Evolutionary conservation across 30 jellyfish, hydroid and myxozoan genomes (phyloP).

Genomic region (Nemopilema nomurai): DNA sequence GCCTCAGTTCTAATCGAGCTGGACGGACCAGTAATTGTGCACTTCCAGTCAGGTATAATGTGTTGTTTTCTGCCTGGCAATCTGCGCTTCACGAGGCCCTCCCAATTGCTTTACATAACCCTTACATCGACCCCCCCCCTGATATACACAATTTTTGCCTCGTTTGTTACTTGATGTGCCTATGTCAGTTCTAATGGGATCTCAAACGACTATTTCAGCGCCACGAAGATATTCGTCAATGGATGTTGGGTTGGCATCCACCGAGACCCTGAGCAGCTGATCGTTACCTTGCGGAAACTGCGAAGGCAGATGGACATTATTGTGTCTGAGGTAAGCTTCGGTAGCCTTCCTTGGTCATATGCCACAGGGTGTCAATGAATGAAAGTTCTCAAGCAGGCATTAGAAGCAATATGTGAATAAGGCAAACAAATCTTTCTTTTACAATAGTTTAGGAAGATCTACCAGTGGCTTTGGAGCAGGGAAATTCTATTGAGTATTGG

Average conservation of each 20-base stretch:
- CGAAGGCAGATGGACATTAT: slow-evolving; percentile 99
- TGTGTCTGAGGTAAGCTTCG: slow-evolving; percentile 91
- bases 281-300: slow-evolving; percentile 87
- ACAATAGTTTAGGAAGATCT: no score
- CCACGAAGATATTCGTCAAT: slow-evolving; percentile 98
- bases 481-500: no score
- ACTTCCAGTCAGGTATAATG: no score
- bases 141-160: background rate
- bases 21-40: no score
- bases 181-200: background rate
- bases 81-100: no score
- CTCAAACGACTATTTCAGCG: slow-evolving; percentile 41
- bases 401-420: no score
- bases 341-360: background rate
- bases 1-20: no score
- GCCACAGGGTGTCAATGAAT: background rate
- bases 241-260: slow-evolving; percentile 99
- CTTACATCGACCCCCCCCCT: no score
- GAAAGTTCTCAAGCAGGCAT: background rate
- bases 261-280: slow-evolving; percentile 98
- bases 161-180: background rate
- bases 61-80: no score
- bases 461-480: no score
- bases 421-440: no score
- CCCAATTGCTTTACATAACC: no score